These are phyloP conservation scores for Ostrea denselamellosa DNA, from an alignment of 1,140 invertebrate species.

Conservation along the genomic window DNA sequence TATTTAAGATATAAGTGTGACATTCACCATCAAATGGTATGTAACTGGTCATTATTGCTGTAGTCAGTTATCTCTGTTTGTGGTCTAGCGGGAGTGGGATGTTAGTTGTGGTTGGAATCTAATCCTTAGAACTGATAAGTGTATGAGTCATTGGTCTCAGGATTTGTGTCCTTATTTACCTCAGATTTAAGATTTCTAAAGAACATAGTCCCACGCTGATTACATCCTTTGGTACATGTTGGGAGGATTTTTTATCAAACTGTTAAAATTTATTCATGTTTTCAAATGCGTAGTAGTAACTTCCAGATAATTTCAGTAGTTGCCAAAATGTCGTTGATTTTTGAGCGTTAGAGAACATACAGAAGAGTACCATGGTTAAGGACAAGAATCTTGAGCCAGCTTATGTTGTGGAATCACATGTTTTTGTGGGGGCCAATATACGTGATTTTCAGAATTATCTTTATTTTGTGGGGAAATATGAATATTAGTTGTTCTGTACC, in stretches of 20 bases:
- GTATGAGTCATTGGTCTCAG: background rate
- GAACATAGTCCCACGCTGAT: background rate
- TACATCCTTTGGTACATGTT: background rate
- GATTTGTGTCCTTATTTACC: conserved; percentile 15
- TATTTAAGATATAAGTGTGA: conserved; percentile 9
- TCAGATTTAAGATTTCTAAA: background rate
- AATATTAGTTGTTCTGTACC: no score
- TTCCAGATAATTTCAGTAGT: no score
- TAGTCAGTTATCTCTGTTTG: background rate
- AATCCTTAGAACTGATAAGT: background rate
- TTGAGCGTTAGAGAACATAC: no score
- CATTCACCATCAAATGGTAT: conserved; percentile 24
- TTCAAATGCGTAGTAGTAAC: no score
- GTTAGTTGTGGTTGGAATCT: background rate
- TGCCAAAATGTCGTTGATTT: no score
- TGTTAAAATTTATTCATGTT: background rate
- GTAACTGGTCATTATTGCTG: background rate
- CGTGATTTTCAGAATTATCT: no score
- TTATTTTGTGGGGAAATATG: no score
- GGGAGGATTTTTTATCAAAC: background rate
- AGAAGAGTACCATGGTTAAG: background rate
- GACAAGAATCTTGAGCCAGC: background rate
- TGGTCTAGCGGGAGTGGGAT: background rate
- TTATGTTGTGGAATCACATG: background rate
- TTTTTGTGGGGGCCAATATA: no score